phyloP scores from a whole-genome alignment of 2,113 vertebrate species.

The Aplodontia rufa region DNA sequence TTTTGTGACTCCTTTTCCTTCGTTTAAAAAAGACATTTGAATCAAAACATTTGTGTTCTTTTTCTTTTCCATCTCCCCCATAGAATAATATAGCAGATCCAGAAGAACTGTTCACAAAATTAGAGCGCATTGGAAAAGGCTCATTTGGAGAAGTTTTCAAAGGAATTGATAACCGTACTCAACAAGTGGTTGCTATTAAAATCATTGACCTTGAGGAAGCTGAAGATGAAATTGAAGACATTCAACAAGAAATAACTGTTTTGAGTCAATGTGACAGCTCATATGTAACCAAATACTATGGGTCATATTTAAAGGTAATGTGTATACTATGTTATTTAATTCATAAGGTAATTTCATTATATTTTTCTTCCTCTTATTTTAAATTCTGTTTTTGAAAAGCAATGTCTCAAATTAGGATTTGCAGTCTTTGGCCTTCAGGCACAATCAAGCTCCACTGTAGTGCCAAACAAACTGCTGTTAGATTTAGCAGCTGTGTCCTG shows the following conservation, averaged over 20 bases:
- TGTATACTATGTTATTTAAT: slow-evolving; percentile 46
- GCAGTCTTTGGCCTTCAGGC: slow-evolving; percentile 8
- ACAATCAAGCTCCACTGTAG: slow-evolving; percentile 29
- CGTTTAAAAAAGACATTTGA: not conserved
- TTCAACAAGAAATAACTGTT: slow-evolving; percentile 97
- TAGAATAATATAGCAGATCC: slow-evolving; percentile 94
- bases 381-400: slow-evolving; percentile 43
- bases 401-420: slow-evolving; percentile 63
- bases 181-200: slow-evolving; percentile 96
- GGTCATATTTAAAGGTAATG: slow-evolving; percentile 95
- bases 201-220: slow-evolving; percentile 97
- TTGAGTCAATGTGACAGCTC: slow-evolving; percentile 96
- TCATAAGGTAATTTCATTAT: slow-evolving; percentile 70
- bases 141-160: slow-evolving; percentile 97
- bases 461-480: slow-evolving; percentile 47
- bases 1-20: slow-evolving; percentile 44
- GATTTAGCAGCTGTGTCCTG: slow-evolving; percentile 48
- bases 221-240: slow-evolving; percentile 97
- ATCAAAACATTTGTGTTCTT: not conserved
- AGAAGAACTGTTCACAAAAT: slow-evolving; percentile 94
- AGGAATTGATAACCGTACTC: slow-evolving; percentile 93
- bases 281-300: slow-evolving; percentile 95
- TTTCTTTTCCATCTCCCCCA: not conserved
- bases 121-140: slow-evolving; percentile 95
- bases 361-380: slow-evolving; percentile 8